Evolutionary conservation across 2,113 vertebrate species (phyloP).

Genomic region (Catagonus wagneri): DNA sequence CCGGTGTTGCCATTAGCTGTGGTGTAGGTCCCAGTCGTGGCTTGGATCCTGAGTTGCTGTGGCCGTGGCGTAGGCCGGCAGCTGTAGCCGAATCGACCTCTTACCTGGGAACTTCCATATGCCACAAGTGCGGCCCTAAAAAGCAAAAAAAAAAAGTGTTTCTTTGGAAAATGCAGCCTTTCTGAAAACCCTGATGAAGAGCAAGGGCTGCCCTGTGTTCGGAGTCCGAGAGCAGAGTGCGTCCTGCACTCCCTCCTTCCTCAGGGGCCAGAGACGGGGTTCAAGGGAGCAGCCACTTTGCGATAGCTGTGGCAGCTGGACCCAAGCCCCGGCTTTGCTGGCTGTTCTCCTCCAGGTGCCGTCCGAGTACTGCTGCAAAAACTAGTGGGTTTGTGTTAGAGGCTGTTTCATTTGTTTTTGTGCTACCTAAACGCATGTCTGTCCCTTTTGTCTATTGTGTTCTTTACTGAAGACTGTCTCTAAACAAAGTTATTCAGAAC

Average conservation of each 20-base stretch:
- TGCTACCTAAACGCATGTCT: background rate
- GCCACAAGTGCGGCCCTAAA: no score
- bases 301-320: background rate
- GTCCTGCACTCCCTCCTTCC: background rate
- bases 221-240: background rate
- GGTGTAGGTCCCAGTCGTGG: no score
- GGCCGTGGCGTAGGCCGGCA: no score
- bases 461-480: background rate
- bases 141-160: background rate
- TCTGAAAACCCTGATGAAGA: background rate
- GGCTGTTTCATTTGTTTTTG: background rate
- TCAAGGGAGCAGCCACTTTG: background rate
- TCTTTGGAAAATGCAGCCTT: slow-evolving; percentile 31
- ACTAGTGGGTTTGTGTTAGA: background rate
- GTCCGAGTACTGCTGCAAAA: background rate
- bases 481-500: background rate
- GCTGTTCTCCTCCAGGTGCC: background rate
- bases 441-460: background rate
- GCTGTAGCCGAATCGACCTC: no score
- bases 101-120: no score
- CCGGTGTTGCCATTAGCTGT: no score
- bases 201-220: background rate
- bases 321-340: background rate
- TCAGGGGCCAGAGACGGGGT: accelerated
- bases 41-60: no score